Evolutionary conservation across 2,797 vertebrate species (phyloP).

Genomic region (Sebastolobus altivelis): DNA sequence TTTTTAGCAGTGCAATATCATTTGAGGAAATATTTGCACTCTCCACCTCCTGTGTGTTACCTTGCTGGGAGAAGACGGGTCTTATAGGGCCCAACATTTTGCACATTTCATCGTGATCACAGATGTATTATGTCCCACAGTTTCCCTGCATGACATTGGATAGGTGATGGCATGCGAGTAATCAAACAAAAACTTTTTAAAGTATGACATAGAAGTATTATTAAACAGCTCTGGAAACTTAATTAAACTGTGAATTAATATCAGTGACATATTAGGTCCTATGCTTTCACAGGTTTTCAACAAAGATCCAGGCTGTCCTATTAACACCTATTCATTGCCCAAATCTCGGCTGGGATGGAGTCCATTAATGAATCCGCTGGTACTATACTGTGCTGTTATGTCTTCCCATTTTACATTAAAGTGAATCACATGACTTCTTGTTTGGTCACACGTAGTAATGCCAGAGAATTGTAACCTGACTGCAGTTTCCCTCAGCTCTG

Average conservation of each 20-base stretch:
- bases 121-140: not conserved
- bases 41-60: not conserved
- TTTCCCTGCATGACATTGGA: not conserved
- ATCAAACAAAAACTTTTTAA: not conserved
- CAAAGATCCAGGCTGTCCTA: not conserved
- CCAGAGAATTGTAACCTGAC: not conserved
- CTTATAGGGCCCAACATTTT: not conserved
- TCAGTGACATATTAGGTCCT: not conserved
- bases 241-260: not conserved
- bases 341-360: not conserved
- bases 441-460: not conserved
- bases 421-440: not conserved
- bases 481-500: too few species aligned
- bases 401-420: not conserved
- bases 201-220: not conserved
- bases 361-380: not conserved
- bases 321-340: not conserved
- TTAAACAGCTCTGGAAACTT: conserved; percentile 22
- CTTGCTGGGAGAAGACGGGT: not conserved
- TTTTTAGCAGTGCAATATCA: not conserved
- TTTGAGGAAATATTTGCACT: not conserved
- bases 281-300: not conserved
- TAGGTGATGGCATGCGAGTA: not conserved
- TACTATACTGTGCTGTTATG: not conserved
- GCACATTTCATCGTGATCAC: too few species aligned